Conservation (phyloP, 2,888 invertebrate genomes). For the Celastrina argiolus region DNA sequence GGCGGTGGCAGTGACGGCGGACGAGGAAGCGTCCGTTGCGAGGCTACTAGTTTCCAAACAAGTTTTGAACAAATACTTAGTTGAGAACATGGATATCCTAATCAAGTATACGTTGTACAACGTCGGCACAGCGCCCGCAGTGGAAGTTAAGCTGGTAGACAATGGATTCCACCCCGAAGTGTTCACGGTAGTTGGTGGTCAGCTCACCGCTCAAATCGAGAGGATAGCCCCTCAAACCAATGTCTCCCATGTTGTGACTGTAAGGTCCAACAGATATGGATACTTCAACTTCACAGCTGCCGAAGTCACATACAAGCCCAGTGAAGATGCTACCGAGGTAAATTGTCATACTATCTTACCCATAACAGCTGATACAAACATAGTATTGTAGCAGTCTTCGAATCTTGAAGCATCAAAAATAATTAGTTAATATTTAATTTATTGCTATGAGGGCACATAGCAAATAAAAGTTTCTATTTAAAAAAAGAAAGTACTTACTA, state of each 20-base stretch:
- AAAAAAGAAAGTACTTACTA: no score
- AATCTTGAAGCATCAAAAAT: no score
- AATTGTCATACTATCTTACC: slow-evolving; percentile 37
- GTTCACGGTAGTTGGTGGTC: slow-evolving; percentile 93
- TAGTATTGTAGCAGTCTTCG: not conserved
- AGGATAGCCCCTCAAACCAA: slow-evolving; percentile 95
- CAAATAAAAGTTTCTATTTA: no score
- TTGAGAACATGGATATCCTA: slow-evolving; percentile 97
- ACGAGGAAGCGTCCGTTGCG: slow-evolving; percentile 86
- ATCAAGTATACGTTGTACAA: slow-evolving; percentile 97
- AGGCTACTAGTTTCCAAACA: slow-evolving; percentile 94
- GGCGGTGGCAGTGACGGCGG: slow-evolving; percentile 67
- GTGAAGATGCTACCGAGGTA: slow-evolving; percentile 88
- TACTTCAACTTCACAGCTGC: slow-evolving; percentile 99
- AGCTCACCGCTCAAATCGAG: slow-evolving; percentile 88
- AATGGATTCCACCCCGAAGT: slow-evolving; percentile 94
- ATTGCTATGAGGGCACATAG: no score
- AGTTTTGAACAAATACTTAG: slow-evolving; percentile 96
- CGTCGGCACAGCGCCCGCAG: slow-evolving; percentile 93
- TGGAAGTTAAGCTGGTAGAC: slow-evolving; percentile 92
- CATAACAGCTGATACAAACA: not conserved
- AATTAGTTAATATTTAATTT: no score
- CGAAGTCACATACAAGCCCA: slow-evolving; percentile 90
- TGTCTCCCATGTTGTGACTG: slow-evolving; percentile 94
- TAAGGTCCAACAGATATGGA: slow-evolving; percentile 92